These are phyloP conservation scores for Athene cunicularia DNA, from an alignment of 2,113 vertebrate species.

Conservation along the genomic window DNA sequence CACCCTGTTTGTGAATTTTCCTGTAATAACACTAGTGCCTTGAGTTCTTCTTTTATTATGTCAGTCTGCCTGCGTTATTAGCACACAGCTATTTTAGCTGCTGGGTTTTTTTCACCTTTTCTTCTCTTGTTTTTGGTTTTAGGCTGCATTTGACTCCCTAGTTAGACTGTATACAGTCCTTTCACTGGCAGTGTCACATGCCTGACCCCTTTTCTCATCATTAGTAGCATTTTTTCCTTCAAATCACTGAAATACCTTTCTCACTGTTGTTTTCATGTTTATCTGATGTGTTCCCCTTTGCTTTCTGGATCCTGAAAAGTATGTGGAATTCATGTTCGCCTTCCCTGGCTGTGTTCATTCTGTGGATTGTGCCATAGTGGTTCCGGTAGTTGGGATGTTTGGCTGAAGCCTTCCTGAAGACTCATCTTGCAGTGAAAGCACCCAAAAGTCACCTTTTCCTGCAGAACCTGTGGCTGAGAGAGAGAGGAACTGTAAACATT, in stretches of 20 bases:
- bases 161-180: not conserved
- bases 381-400: not conserved
- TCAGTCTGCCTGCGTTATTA: not conserved
- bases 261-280: not conserved
- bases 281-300: not conserved
- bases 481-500: not conserved
- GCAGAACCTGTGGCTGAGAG: not conserved
- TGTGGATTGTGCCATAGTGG: not conserved
- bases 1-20: slow-evolving; percentile 2
- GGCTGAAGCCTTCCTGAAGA: not conserved
- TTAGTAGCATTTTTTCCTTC: not conserved
- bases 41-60: not conserved
- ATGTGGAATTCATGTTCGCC: not conserved
- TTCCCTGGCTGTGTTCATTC: not conserved
- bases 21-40: not conserved
- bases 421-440: not conserved
- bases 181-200: not conserved
- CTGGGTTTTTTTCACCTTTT: not conserved
- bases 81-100: not conserved
- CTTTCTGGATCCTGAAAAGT: not conserved
- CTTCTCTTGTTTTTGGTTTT: not conserved
- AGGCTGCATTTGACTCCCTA: not conserved
- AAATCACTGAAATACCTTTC: not conserved
- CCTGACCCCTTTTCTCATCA: not conserved
- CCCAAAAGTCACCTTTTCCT: not conserved